Evolutionary conservation across 2,888 invertebrate genomes (phyloP).

Genomic region (Lutraria lutraria): DNA sequence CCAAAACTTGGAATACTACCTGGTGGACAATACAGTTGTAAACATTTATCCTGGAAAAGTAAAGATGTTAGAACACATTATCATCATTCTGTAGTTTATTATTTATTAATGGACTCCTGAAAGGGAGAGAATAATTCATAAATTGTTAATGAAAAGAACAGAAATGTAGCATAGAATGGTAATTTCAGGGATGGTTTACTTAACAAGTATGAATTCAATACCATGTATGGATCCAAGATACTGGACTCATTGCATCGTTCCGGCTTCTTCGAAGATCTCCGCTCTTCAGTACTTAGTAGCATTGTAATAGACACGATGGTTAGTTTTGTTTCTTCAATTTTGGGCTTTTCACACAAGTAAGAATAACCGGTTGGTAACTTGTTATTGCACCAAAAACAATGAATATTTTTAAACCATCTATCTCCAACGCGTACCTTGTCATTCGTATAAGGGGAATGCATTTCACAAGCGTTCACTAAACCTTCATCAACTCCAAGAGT

Average conservation of each 20-base stretch:
- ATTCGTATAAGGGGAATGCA: background rate
- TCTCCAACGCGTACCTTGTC: background rate
- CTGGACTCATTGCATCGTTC: background rate
- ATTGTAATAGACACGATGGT: background rate
- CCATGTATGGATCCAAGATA: background rate
- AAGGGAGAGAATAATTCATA: too few species aligned
- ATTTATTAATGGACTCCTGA: too few species aligned
- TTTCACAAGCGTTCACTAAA: background rate
- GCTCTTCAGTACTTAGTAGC: background rate
- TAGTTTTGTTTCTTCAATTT: background rate
- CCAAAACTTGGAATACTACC: background rate
- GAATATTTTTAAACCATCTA: background rate
- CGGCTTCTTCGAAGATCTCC: background rate
- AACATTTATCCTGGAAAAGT: background rate
- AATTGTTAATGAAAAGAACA: too few species aligned
- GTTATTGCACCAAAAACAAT: background rate
- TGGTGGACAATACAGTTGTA: background rate
- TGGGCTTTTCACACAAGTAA: background rate
- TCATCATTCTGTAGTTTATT: too few species aligned
- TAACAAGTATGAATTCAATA: background rate
- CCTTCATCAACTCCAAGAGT: background rate
- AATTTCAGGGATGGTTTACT: too few species aligned
- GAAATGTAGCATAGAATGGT: too few species aligned
- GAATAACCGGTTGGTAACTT: background rate
- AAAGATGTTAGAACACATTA: too few species aligned